Conservation (phyloP, 2,113 vertebrate species). For the Myotis lucifugus region DNA sequence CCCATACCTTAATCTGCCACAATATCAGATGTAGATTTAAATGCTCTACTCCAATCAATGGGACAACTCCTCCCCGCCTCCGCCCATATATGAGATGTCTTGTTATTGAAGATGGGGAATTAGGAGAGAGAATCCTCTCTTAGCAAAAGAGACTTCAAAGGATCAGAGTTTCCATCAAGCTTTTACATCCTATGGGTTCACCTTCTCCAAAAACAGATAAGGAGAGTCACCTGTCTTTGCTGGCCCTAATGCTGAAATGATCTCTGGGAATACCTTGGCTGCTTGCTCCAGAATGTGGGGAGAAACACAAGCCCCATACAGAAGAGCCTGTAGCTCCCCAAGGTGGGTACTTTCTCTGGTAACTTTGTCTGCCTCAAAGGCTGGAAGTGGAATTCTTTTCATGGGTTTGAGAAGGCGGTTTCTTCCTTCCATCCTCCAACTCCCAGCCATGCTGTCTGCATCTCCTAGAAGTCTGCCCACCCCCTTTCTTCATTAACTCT, state of each 20-base stretch:
- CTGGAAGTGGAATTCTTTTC: background rate
- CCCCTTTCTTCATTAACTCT: constrained; percentile 35
- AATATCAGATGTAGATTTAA: background rate
- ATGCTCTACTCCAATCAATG: background rate
- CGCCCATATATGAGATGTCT: background rate
- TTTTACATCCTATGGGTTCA: background rate
- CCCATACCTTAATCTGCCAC: background rate
- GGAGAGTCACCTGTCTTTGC: background rate
- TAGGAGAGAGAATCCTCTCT: background rate
- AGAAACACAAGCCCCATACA: background rate
- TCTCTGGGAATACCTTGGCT: background rate
- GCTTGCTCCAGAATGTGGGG: background rate
- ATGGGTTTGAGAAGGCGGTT: background rate
- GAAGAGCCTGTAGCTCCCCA: background rate
- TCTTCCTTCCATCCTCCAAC: background rate
- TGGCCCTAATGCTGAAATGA: background rate
- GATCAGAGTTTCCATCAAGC: background rate
- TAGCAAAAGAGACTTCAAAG: background rate
- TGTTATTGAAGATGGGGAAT: background rate
- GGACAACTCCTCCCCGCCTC: background rate
- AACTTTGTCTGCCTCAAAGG: background rate
- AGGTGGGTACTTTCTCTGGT: background rate
- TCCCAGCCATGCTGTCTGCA: background rate
- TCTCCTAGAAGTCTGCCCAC: background rate
- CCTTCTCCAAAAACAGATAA: background rate